Percentiles rank a stretch among this genome's conserved stretches.
phyloP scores from a whole-genome alignment of 1,140 invertebrate species.

The Octopus bimaculoides region DNA sequence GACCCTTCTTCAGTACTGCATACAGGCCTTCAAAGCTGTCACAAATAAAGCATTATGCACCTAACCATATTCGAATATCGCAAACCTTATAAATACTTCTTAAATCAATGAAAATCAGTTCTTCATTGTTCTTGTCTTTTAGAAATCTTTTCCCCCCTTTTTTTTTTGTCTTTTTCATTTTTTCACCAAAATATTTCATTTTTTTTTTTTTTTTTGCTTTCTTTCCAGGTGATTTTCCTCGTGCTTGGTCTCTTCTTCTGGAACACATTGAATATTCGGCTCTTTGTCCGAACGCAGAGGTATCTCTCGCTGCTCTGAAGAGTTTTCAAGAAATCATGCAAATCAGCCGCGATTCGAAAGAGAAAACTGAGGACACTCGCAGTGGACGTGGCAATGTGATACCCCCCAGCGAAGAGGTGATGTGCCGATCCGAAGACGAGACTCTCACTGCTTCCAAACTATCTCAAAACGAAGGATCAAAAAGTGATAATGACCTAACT shows the following conservation, averaged over 20 bases:
- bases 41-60: too few species aligned
- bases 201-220: background rate
- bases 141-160: too few species aligned
- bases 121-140: too few species aligned
- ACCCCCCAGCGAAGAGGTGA: slow-evolving; percentile 41
- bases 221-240: slow-evolving; percentile 73
- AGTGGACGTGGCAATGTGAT: slow-evolving; percentile 26
- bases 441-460: background rate
- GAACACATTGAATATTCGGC: slow-evolving; percentile 93
- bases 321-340: slow-evolving; percentile 86
- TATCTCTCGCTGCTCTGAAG: slow-evolving; percentile 90
- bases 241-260: slow-evolving; percentile 87
- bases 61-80: too few species aligned
- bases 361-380: slow-evolving; percentile 23
- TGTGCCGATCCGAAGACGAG: slow-evolving; percentile 37
- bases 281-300: slow-evolving; percentile 87
- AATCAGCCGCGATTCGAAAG: slow-evolving; percentile 34
- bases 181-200: too few species aligned
- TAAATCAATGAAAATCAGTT: too few species aligned
- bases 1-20: too few species aligned
- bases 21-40: too few species aligned
- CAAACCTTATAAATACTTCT: too few species aligned
- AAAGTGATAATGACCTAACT: slow-evolving; percentile 42
- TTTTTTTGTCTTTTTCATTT: too few species aligned
- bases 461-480: slow-evolving; percentile 14